Base-by-base conservation (phyloP, 2,113 vertebrate genomes). In the Rhinoderma darwinii region DNA sequence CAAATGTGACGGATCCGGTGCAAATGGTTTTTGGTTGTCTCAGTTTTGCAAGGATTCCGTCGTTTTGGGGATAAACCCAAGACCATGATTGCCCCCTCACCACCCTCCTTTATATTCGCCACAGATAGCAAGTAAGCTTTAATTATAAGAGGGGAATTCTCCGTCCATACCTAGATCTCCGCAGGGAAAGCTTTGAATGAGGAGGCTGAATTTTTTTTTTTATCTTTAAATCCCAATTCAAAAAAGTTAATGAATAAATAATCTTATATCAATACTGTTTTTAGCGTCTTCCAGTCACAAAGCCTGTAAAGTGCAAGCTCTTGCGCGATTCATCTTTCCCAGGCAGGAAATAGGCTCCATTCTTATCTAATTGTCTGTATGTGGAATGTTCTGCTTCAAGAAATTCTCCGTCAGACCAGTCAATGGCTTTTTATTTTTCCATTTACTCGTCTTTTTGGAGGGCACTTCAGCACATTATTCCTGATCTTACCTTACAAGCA, bases 371-470 rank as follows among this genome's bases (percentile, higher is more conserved):
- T 82, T 66, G 79, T 22, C 79, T 82, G 27, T 32, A 32, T 61
- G 54, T 82, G 41, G 63, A 82, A 82, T 82, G 79, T 82, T 82
- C 79, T 82, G 79, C 79, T 82, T 82, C 32, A 82, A 30, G 79
- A 66, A 61, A 82, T 66, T 41, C 75, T 22, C 39, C 15, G 37
- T 25, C 22, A 44, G 32, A 82, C 37, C 79, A 82, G 79, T 30
- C 79, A 44, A 82, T 63, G 79, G 25, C 54, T 66, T 82, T 82
- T 82, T 82, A 82, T 44, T 82, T 82, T 78, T 82, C 44, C 79
- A 63, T 82, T 82, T 66, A 30, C 56, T 82, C 56, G 43, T 66
- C 20, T 63, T 82, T 56, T 66, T 82, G 56, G n/a, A 44, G 79
- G 66, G 79, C 79, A 41, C 59, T 82, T 18, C 56, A 66, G 79